Evolutionary conservation across 2,113 vertebrate species (phyloP), one percentile per base, ranked within the genome.

Genomic region (Stigmatopora argus): DNA sequence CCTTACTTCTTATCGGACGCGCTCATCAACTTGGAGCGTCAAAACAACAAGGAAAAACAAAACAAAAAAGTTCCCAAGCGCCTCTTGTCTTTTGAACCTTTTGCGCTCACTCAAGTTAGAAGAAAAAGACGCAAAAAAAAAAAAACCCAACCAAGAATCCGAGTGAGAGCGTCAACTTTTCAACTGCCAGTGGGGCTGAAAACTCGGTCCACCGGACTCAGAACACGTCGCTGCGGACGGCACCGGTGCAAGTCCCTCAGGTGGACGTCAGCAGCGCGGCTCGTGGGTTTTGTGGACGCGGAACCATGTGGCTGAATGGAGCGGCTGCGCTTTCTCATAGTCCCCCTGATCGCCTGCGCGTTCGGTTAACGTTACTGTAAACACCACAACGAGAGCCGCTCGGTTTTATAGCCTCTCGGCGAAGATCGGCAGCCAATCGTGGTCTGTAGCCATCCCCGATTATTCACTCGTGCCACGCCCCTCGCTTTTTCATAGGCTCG

Each of bases 361-460:
- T 84, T 90, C 91, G 90, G 91, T 89, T 90, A 91, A 61, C 91
- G 63, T 93, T 91, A 92, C 91, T 93, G 87, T 90, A 92, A 90
- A 92, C 85, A 88, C 72, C 77, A 82, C 88, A 89, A 89, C 88
- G 78, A 87, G 86, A 89, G 89, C 90, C 88, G 87, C 91, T 79
- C 89, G 74, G 62, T 81, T 89, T 89, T 96, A 96, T 96, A 95
- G 89, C 89, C 90, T 88, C 89, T 86, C 86, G 85, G 89, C 74
- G 72, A 84, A 79, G 77, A 72, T 73, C 73, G 65, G 38, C n/a
- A 67, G 38, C 88, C 95, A 96, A 96, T 95, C 89, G 55, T 68
- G 67, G 64, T 73, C 92, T 95, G 95, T 97, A 93, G 92, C 94
- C 83, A 95, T 92, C 93, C 91, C 38, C 87, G 87, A 44, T 86